A percentile compares a stretch with the other conserved stretches of the same genome.
These are phyloP conservation scores for Athalia rosae DNA, from an alignment of 2,888 invertebrate species.

Conservation along the genomic window DNA sequence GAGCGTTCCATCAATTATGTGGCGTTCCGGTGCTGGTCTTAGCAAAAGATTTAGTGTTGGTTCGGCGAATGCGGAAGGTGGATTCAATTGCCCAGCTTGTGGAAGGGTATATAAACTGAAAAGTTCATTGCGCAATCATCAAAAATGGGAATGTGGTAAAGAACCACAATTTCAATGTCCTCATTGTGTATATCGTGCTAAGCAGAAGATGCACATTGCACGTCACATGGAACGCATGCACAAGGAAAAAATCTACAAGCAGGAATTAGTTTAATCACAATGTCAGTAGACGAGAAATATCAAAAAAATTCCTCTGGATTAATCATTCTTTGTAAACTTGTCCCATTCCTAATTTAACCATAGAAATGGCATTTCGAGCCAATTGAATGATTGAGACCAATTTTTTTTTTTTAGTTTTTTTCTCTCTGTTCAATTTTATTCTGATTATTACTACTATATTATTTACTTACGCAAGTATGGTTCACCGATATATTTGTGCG, in stretches of 20 bases:
- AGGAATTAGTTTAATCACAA: conserved; percentile 65
- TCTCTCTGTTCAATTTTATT: not conserved
- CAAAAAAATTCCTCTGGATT: conserved; percentile 31
- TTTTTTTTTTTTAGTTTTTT: no score
- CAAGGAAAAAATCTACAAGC: conserved; percentile 73
- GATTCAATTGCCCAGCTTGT: conserved; percentile 87
- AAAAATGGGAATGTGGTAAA: conserved; percentile 74
- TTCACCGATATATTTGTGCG: conserved; percentile 2
- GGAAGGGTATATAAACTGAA: conserved; percentile 91
- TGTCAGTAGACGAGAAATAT: conserved; percentile 44
- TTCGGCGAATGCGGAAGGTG: conserved; percentile 73
- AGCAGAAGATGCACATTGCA: conserved; percentile 74
- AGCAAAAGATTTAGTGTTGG: conserved; percentile 66
- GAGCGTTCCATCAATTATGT: conserved; percentile 73
- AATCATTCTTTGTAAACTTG: conserved; percentile 31
- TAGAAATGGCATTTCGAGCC: conserved; percentile 11
- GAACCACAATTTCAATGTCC: conserved; percentile 73
- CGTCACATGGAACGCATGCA: conserved; percentile 75
- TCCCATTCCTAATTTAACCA: conserved; percentile 25
- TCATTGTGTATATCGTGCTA: conserved; percentile 72
- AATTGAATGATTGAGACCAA: conserved; percentile 26
- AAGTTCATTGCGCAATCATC: conserved; percentile 78
- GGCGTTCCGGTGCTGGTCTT: conserved; percentile 69
- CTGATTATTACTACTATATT: conserved; percentile 10
- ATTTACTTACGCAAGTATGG: not conserved